These are phyloP conservation scores for Drosophila algonquin DNA, from an alignment of 2,888 invertebrate species.

Conservation along the genomic window DNA sequence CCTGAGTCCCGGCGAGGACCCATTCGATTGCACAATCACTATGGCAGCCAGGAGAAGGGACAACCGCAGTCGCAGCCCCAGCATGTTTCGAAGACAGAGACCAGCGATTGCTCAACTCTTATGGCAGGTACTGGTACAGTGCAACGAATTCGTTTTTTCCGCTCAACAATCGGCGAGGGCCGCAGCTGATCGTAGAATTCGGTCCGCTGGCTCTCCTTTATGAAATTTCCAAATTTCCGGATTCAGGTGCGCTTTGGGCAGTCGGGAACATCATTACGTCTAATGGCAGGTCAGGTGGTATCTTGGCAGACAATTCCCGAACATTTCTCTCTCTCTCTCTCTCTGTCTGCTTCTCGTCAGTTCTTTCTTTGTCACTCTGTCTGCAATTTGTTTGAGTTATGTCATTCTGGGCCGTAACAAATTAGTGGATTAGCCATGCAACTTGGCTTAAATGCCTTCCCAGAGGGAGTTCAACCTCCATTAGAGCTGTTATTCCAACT, in stretches of 20 bases:
- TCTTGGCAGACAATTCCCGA: too few species aligned
- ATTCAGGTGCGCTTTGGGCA: conserved; percentile 1
- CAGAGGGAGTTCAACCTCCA: conserved; percentile 7
- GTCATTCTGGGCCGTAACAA: conserved; percentile 9
- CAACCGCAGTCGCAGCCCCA: not conserved
- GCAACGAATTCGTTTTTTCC: not conserved
- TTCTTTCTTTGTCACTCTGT: not conserved
- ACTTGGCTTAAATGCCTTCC: not conserved
- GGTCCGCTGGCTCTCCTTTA: not conserved
- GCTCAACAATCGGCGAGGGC: too few species aligned
- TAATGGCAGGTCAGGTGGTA: conserved; percentile 1
- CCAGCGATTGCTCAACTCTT: not conserved
- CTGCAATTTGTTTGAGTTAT: conserved; percentile 11
- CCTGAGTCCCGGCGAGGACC: not conserved
- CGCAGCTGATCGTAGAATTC: too few species aligned
- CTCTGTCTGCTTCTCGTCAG: not conserved
- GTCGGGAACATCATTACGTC: conserved; percentile 8
- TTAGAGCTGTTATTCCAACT: conserved; percentile 5
- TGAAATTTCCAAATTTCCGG: not conserved
- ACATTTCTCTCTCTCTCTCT: not conserved
- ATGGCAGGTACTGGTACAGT: not conserved
- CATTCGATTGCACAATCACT: not conserved
- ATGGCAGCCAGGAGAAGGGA: not conserved
- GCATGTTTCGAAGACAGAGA: not conserved
- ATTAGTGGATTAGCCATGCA: conserved; percentile 38